Percentiles rank a stretch among this genome's conserved stretches.
Evolutionary conservation across 2,797 vertebrate genomes (phyloP).

Genomic region (Xenentodon cancila): DNA sequence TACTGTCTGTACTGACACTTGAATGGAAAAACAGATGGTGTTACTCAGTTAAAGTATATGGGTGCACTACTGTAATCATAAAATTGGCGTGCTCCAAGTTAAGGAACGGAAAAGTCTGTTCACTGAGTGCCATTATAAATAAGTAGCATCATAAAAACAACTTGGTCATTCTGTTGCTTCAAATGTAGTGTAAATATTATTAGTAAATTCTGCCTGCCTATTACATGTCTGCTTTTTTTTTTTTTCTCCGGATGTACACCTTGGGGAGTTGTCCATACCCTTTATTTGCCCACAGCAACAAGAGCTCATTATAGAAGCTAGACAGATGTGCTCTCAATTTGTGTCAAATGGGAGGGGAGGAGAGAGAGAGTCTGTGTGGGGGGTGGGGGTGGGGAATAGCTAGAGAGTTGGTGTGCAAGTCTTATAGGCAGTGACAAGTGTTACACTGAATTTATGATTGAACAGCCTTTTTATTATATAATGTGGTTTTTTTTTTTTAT

Average conservation of each 20-base stretch:
- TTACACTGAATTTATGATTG: slow-evolving; percentile 30
- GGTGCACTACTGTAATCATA: too few species aligned
- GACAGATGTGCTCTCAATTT: slow-evolving; percentile 63
- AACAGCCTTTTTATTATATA: slow-evolving; percentile 40
- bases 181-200: too few species aligned
- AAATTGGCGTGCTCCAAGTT: too few species aligned
- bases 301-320: slow-evolving; percentile 68
- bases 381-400: background rate
- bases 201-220: background rate
- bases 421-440: slow-evolving; percentile 15
- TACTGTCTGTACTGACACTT: too few species aligned
- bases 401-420: slow-evolving; percentile 15
- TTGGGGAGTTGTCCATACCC: slow-evolving; percentile 53
- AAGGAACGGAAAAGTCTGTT: too few species aligned
- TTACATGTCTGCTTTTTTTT: slow-evolving; percentile 9
- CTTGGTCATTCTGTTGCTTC: too few species aligned
- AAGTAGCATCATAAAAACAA: too few species aligned
- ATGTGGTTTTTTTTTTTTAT: slow-evolving; percentile 4
- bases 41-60: too few species aligned
- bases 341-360: slow-evolving; percentile 45
- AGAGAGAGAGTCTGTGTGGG: slow-evolving; percentile 11
- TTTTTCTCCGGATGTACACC: slow-evolving; percentile 43
- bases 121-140: too few species aligned
- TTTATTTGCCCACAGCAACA: slow-evolving; percentile 71
- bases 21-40: too few species aligned